Conservation (phyloP, 1,140 invertebrate genomes). For the Pogonomyrmex californicus region DNA sequence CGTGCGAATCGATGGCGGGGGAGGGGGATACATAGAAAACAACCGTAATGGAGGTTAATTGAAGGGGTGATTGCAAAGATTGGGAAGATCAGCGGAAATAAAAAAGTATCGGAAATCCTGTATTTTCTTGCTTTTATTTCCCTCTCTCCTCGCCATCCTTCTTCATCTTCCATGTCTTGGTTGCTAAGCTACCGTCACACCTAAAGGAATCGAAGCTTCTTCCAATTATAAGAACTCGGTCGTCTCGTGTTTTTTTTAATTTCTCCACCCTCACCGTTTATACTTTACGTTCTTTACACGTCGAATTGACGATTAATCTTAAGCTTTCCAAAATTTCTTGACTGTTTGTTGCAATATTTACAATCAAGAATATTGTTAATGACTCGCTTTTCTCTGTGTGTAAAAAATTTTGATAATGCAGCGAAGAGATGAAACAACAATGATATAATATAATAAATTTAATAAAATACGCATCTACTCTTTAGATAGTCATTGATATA, state of each 20-base stretch:
- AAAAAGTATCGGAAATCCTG: slow-evolving; percentile 64
- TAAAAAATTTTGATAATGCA: neutral
- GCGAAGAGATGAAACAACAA: neutral
- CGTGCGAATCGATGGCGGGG: neutral
- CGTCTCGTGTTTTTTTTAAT: slow-evolving; percentile 76
- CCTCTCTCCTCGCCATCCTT: slow-evolving; percentile 16
- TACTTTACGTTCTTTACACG: neutral
- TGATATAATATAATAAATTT: slow-evolving; percentile 24
- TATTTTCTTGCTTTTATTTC: slow-evolving; percentile 35
- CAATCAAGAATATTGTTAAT: neutral
- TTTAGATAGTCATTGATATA: neutral
- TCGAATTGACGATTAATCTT: neutral
- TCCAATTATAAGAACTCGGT: slow-evolving; percentile 81
- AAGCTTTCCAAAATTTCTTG: neutral
- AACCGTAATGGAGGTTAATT: slow-evolving; percentile 83
- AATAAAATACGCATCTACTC: neutral
- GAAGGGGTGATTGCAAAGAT: slow-evolving; percentile 71
- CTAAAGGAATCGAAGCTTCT: slow-evolving; percentile 71
- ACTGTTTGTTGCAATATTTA: neutral
- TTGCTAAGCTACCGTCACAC: slow-evolving; percentile 79
- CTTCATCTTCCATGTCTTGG: slow-evolving; percentile 55
- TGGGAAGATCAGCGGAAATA: slow-evolving; percentile 55
- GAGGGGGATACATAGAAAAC: slow-evolving; percentile 74
- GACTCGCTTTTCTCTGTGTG: neutral
- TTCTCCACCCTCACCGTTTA: slow-evolving; percentile 47